Conservation (phyloP, 2,797 vertebrate species). For the Zenarchopterus dispar region DNA sequence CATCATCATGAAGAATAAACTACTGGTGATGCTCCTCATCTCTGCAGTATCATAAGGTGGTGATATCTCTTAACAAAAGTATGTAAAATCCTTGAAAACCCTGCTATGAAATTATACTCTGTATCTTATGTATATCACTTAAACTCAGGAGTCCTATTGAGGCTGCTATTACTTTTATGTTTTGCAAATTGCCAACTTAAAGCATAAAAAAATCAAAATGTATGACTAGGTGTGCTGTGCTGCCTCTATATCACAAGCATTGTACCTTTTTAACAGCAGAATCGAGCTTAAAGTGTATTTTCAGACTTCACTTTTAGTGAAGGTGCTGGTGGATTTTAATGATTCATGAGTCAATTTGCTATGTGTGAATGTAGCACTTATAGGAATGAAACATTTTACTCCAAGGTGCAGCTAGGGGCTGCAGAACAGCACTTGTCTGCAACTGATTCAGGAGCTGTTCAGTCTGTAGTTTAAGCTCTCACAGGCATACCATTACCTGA, state of each 20-base stretch:
- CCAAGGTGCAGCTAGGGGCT: conserved; percentile 25
- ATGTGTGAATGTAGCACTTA: conserved; percentile 56
- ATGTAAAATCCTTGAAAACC: background rate
- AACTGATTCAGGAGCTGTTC: conserved; percentile 34
- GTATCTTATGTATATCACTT: conserved; percentile 33
- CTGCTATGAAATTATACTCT: conserved; percentile 32
- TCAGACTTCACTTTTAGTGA: conserved; percentile 51
- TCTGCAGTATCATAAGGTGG: background rate
- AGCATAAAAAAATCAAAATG: conserved; percentile 26
- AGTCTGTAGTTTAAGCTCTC: conserved; percentile 45
- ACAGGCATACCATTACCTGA: conserved; percentile 47
- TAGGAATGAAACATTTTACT: conserved; percentile 48
- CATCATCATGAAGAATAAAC: conserved; percentile 6
- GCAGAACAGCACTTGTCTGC: conserved; percentile 38
- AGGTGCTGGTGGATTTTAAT: conserved; percentile 67
- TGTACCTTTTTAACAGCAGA: conserved; percentile 34
- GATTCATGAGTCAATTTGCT: conserved; percentile 73
- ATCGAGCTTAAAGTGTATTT: conserved; percentile 57
- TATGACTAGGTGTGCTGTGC: background rate
- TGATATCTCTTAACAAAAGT: too few relatives aligned
- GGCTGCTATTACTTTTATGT: conserved; percentile 17
- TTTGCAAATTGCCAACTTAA: conserved; percentile 37
- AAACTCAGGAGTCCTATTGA: conserved; percentile 30
- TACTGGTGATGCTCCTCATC: background rate
- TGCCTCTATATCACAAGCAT: conserved; percentile 31